Conservation (phyloP, 2,888 invertebrate species). For the Tribolium freemani region DNA sequence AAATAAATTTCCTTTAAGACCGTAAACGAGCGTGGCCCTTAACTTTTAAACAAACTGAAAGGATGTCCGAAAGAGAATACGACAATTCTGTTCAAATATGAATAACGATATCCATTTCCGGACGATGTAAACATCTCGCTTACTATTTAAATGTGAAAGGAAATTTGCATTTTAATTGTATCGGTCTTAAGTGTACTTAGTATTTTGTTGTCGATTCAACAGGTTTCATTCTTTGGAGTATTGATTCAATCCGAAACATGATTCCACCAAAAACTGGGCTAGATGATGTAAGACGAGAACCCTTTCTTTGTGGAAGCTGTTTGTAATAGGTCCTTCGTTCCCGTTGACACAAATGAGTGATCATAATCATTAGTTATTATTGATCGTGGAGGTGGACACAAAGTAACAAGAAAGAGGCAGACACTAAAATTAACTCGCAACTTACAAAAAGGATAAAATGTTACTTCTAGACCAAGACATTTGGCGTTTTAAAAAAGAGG, state of each 20-base stretch:
- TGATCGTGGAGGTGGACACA: conserved; percentile 13
- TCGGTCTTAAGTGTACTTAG: conserved; percentile 8
- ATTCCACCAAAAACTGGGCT: background rate
- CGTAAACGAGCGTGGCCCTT: conserved; percentile 4
- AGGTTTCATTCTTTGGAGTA: conserved; percentile 5
- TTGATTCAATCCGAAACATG: conserved; percentile 21
- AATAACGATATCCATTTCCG: conserved; percentile 24
- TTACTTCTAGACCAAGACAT: too few species aligned
- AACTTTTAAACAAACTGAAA: conserved; percentile 18
- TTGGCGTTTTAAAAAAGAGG: too few species aligned
- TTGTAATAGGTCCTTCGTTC: conserved; percentile 18
- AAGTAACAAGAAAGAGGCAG: conserved; percentile 7
- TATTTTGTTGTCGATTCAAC: conserved; percentile 14
- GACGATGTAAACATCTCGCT: conserved; percentile 1
- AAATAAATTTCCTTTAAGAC: conserved; percentile 27
- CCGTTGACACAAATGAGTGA: conserved; percentile 8
- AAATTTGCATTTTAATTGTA: conserved; percentile 23
- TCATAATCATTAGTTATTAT: conserved; percentile 22
- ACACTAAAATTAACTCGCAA: too few species aligned
- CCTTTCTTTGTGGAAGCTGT: background rate
- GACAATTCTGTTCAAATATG: conserved; percentile 16
- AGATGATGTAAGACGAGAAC: conserved; percentile 16
- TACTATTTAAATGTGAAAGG: background rate
- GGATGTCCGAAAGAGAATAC: conserved; percentile 10
- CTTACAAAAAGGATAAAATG: too few species aligned